These are phyloP conservation scores for Cryptocheilus praepositus DNA, from an alignment of 2,888 invertebrate genomes.

Conservation along the genomic window DNA sequence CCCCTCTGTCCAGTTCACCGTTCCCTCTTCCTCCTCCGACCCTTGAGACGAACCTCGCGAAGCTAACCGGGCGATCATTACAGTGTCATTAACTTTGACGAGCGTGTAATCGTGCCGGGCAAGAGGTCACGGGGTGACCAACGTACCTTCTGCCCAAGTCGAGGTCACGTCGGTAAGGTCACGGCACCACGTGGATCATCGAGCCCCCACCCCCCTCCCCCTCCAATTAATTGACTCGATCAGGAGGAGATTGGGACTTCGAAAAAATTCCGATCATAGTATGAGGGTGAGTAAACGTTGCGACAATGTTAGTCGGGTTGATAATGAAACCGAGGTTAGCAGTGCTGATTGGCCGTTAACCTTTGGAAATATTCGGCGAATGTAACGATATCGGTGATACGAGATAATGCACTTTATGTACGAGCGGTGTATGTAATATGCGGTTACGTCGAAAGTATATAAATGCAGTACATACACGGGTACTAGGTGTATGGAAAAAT, in stretches of 20 bases:
- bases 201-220: neutral
- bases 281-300: too few relatives aligned
- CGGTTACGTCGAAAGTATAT: too few relatives aligned
- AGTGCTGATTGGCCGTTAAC: too few relatives aligned
- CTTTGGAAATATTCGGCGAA: too few relatives aligned
- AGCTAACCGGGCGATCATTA: slow-evolving; percentile 64
- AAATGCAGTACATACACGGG: too few relatives aligned
- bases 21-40: neutral
- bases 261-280: slow-evolving; percentile 4
- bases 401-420: too few relatives aligned
- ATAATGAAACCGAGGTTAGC: too few relatives aligned
- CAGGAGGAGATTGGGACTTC: slow-evolving; percentile 24
- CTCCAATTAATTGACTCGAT: slow-evolving; percentile 50
- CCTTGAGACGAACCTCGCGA: slow-evolving; percentile 35
- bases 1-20: neutral
- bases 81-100: slow-evolving; percentile 70
- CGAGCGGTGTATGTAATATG: too few relatives aligned
- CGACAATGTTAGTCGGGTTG: too few relatives aligned
- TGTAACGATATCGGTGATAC: too few relatives aligned
- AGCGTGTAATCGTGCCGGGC: slow-evolving; percentile 63
- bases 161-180: slow-evolving; percentile 49
- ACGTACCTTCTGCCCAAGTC: slow-evolving; percentile 45
- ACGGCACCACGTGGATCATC: slow-evolving; percentile 42
- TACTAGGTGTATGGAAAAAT: too few relatives aligned
- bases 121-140: slow-evolving; percentile 49